phyloP scores from a whole-genome alignment of 2,113 vertebrate genomes.

The Sylvietta virens region DNA sequence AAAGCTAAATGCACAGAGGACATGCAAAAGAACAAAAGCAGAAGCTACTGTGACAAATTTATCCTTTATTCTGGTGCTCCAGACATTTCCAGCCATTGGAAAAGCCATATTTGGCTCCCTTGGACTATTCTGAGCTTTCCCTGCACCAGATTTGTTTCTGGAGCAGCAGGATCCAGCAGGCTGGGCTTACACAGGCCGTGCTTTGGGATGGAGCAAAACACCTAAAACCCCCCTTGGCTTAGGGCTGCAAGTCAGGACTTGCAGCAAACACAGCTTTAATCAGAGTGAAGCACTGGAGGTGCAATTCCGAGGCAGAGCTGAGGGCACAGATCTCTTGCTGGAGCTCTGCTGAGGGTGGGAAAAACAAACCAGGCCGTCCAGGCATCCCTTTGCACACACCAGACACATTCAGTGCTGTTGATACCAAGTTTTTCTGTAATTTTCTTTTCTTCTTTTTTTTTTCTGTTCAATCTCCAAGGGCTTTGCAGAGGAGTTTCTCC shows the following conservation, averaged over 20 bases:
- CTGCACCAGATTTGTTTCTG: not conserved
- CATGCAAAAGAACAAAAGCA: not conserved
- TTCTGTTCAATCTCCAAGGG: not conserved
- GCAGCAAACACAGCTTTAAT: not conserved
- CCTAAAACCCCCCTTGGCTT: not conserved
- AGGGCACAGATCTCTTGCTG: not conserved
- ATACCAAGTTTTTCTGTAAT: not conserved
- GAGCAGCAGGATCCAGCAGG: not conserved
- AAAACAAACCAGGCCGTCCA: not conserved
- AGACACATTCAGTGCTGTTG: not conserved
- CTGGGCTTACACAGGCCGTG: not conserved
- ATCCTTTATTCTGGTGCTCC: not conserved
- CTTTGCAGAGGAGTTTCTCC: not conserved
- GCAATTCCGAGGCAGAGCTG: not conserved
- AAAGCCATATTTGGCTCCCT: not conserved
- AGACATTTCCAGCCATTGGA: not conserved
- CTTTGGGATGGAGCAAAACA: not conserved
- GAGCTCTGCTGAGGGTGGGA: not conserved
- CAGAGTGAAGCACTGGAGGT: not conserved
- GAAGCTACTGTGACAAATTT: not conserved
- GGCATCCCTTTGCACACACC: not conserved
- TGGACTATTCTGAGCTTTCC: not conserved
- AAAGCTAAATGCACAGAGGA: not conserved
- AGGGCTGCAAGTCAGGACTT: not conserved
- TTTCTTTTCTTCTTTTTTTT: not conserved